Percentiles rank a stretch among this genome's conserved stretches.
Evolutionary conservation across 2,113 vertebrate genomes (phyloP).

Genomic region (Pelecanoides urinatrix): DNA sequence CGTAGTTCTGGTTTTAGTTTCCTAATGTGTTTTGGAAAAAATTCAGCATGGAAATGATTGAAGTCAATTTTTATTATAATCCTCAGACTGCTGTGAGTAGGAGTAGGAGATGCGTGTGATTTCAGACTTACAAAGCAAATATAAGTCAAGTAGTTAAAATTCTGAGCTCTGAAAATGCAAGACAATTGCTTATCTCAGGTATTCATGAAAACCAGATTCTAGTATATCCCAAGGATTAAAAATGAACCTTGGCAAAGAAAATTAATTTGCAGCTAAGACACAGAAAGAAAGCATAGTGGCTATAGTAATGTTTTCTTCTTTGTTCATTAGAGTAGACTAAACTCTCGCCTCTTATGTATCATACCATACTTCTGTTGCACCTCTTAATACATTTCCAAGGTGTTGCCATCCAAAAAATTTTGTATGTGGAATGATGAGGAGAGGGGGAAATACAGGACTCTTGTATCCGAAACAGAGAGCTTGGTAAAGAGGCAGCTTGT

Average conservation of each 20-base stretch:
- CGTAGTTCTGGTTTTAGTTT: neutral
- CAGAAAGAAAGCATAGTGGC: neutral
- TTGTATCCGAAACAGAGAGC: neutral
- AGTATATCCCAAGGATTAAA: neutral
- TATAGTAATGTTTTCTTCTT: neutral
- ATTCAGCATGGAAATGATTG: neutral
- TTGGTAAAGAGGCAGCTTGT: neutral
- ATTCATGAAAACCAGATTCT: neutral
- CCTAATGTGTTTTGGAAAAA: neutral
- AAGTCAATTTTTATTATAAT: conserved; percentile 3
- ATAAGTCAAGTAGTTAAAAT: neutral
- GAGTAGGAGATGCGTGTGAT: neutral
- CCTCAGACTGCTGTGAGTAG: neutral
- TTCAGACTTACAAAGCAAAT: neutral
- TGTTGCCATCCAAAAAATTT: neutral
- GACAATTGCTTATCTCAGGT: neutral
- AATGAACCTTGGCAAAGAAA: neutral
- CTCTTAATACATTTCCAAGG: neutral
- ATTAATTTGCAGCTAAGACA: neutral
- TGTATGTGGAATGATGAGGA: neutral
- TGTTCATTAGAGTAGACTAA: neutral
- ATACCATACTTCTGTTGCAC: neutral
- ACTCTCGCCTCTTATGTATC: neutral
- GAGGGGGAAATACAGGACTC: neutral
- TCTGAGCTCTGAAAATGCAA: neutral